Evolutionary conservation across 2,113 vertebrate species (phyloP).

Genomic region (Crypturellus undulatus): DNA sequence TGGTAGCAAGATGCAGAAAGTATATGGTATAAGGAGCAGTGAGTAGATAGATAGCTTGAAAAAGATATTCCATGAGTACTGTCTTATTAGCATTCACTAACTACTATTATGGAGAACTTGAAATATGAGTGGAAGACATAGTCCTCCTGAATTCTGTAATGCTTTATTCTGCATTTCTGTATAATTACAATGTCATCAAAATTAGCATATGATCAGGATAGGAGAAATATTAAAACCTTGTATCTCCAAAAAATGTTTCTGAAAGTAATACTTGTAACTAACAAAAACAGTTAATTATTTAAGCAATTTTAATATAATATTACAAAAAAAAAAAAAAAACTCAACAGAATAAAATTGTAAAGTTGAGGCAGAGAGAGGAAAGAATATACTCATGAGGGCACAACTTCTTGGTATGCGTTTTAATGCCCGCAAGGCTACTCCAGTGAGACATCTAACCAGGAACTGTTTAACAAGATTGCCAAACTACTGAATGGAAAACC

Average conservation of each 20-base stretch:
- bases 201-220: neutral
- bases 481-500: conserved; percentile 14
- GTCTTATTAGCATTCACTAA: neutral
- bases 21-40: neutral
- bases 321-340: neutral
- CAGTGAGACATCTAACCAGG: neutral
- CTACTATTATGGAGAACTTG: neutral
- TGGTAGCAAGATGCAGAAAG: neutral
- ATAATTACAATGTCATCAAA: neutral
- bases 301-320: neutral
- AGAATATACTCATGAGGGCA: neutral
- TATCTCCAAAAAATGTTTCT: neutral
- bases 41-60: neutral
- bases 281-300: neutral
- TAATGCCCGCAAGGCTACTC: neutral
- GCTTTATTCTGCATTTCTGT: neutral
- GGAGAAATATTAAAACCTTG: neutral
- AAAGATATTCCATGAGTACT: neutral
- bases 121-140: neutral
- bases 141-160: neutral
- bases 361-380: neutral
- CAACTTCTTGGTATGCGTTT: neutral
- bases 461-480: conserved; percentile 15
- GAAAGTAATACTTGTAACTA: neutral
- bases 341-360: neutral